Conservation (phyloP, 2,797 vertebrate species). For the Phoeniculus purpureus region DNA sequence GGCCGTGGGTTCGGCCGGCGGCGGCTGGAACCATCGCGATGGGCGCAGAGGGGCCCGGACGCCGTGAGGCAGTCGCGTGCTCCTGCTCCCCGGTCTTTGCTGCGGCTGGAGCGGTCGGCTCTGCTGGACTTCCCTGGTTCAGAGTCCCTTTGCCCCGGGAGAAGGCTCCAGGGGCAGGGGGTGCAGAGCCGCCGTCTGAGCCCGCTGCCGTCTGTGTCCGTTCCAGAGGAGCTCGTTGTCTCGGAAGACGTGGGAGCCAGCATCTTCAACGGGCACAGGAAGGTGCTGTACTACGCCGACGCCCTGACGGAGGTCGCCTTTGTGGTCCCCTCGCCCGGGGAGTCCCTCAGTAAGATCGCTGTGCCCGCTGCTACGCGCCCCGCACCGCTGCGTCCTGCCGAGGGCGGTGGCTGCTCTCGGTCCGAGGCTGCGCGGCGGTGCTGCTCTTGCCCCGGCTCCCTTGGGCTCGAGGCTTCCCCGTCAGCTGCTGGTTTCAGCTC, state of each 20-base stretch:
- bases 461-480: neutral
- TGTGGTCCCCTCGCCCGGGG: conserved; percentile 87
- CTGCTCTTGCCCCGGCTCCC: neutral
- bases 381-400: no score
- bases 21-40: no score
- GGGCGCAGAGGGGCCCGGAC: no score
- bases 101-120: no score
- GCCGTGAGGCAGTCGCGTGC: no score
- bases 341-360: conserved; percentile 86
- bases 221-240: conserved; percentile 82
- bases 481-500: neutral
- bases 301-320: conserved; percentile 91
- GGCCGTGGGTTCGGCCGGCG: no score
- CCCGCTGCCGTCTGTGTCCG: neutral
- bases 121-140: no score
- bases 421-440: neutral
- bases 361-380: neutral
- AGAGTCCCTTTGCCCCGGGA: no score
- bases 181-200: no score
- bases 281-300: conserved; percentile 87
- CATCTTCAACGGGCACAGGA: conserved; percentile 89
- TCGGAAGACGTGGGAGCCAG: conserved; percentile 86
- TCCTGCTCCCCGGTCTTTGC: no score
- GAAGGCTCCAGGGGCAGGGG: no score
- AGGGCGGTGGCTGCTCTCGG: neutral